phyloP scores from a whole-genome alignment of 2,888 invertebrate species.

The Chaitophorus viminalis region DNA sequence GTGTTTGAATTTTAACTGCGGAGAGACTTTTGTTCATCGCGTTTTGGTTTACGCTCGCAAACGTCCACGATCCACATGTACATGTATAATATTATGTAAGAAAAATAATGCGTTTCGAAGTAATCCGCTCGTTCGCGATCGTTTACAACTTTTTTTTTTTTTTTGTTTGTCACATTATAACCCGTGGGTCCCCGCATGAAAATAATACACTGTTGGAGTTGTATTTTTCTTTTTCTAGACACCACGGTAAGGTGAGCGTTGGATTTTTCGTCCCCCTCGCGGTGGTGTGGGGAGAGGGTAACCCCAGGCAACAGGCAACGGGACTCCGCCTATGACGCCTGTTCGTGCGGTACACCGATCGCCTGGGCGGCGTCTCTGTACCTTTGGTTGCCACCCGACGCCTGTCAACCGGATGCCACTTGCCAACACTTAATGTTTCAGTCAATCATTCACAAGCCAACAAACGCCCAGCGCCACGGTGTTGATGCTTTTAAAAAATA shows the following conservation, averaged over 20 bases:
- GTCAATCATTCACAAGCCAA: constrained; percentile 15
- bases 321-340: constrained; percentile 58
- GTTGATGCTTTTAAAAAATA: not conserved
- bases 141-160: constrained; percentile 3
- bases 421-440: not conserved
- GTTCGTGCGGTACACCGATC: constrained; percentile 9
- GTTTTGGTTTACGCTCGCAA: not conserved
- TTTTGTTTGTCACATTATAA: too few species aligned
- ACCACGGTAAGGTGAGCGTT: not conserved
- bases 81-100: too few species aligned
- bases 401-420: constrained; percentile 39
- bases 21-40: not conserved
- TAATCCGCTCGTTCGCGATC: not conserved
- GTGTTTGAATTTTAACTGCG: not conserved
- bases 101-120: not conserved
- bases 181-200: not conserved
- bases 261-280: not conserved
- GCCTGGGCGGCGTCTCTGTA: constrained; percentile 48
- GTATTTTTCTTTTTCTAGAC: not conserved
- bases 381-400: constrained; percentile 56
- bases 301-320: constrained; percentile 39
- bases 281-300: not conserved
- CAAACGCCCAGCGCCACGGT: not conserved
- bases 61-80: too few species aligned
- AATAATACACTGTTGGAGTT: not conserved